phyloP scores from a whole-genome alignment of 2,113 vertebrate genomes.

The Coreoperca whiteheadi region DNA sequence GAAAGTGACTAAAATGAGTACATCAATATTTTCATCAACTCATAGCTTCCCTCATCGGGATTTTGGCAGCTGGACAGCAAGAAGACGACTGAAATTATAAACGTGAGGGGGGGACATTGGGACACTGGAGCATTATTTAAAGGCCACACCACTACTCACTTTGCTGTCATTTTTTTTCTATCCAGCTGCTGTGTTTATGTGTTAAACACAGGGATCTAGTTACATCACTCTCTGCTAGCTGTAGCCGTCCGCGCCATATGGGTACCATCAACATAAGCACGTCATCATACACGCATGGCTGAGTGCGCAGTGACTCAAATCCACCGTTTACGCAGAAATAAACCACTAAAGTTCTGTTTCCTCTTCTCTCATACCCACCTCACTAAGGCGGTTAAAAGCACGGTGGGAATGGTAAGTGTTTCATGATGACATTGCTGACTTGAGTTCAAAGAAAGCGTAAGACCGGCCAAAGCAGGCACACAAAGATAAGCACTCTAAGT shows the following conservation, averaged over 20 bases:
- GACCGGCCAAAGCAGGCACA: background rate
- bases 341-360: slow-evolving; percentile 62
- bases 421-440: slow-evolving; percentile 2
- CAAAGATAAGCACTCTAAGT: background rate
- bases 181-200: background rate
- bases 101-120: too few relatives aligned
- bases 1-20: background rate
- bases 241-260: background rate
- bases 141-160: too few relatives aligned
- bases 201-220: background rate
- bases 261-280: background rate
- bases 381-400: slow-evolving; percentile 95
- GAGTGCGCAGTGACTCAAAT: slow-evolving; percentile 27
- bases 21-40: background rate
- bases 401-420: slow-evolving; percentile 96
- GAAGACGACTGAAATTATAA: background rate
- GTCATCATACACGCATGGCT: slow-evolving; percentile 28
- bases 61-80: background rate
- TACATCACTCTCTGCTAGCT: background rate
- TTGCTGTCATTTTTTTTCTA: background rate
- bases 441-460: slow-evolving; percentile 6
- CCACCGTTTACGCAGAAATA: slow-evolving; percentile 5
- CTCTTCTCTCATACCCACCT: slow-evolving; percentile 80
- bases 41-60: background rate
- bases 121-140: too few relatives aligned